phyloP scores from a whole-genome alignment of 2,113 vertebrate species.

The Rhea pennata region DNA sequence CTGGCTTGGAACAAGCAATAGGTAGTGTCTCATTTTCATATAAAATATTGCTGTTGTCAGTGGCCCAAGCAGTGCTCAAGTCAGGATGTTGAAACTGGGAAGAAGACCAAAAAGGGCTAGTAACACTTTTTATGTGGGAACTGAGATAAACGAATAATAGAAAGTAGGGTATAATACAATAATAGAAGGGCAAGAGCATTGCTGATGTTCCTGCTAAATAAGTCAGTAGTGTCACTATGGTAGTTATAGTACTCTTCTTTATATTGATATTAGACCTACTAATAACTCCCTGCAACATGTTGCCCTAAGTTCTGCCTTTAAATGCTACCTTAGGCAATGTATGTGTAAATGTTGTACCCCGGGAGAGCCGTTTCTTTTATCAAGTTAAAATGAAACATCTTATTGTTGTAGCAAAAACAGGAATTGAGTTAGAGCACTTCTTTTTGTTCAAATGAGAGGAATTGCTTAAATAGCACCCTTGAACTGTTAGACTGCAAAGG shows the following conservation, averaged over 20 bases:
- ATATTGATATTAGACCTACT: neutral
- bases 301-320: neutral
- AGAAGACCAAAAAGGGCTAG: neutral
- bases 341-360: neutral
- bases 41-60: neutral
- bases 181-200: neutral
- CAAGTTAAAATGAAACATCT: slow-evolving; percentile 19
- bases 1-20: neutral
- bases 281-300: neutral
- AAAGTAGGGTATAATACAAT: neutral
- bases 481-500: slow-evolving; percentile 23
- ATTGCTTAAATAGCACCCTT: slow-evolving; percentile 32
- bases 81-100: neutral
- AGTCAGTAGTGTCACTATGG: neutral
- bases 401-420: neutral
- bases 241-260: neutral
- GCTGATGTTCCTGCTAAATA: neutral
- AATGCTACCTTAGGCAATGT: neutral
- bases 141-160: neutral
- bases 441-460: slow-evolving; percentile 32
- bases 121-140: neutral
- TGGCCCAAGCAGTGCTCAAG: neutral
- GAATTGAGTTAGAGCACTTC: neutral
- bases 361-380: neutral
- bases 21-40: neutral